These are phyloP conservation scores for Drymonia ruficornis DNA, from an alignment of 2,888 invertebrate genomes.

Conservation along the genomic window DNA sequence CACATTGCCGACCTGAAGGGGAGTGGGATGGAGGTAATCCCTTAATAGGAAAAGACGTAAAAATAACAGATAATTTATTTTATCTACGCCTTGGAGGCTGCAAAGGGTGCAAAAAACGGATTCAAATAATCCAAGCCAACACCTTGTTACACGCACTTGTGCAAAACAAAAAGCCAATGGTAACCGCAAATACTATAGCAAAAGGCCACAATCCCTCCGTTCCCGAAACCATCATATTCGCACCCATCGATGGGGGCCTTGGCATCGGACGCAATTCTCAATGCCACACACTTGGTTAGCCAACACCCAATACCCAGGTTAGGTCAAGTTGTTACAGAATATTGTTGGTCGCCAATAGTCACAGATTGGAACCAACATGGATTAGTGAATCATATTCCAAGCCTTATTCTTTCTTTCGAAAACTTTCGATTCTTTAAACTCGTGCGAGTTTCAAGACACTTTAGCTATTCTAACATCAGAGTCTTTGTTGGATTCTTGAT, in stretches of 20 bases:
- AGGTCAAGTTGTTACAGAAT: too few relatives aligned
- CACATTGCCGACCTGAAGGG: too few relatives aligned
- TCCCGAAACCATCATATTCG: slow-evolving; percentile 1
- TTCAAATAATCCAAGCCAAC: slow-evolving; percentile 1
- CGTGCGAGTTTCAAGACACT: too few relatives aligned
- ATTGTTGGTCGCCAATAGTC: neutral
- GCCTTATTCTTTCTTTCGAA: too few relatives aligned
- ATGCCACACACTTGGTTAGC: slow-evolving; percentile 2
- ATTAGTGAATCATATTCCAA: too few relatives aligned
- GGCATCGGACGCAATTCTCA: neutral
- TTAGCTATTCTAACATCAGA: too few relatives aligned
- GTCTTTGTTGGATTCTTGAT: too few relatives aligned
- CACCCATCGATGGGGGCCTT: slow-evolving; percentile 1
- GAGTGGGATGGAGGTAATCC: too few relatives aligned
- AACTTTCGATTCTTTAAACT: too few relatives aligned
- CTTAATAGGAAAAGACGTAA: too few relatives aligned
- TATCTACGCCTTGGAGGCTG: neutral
- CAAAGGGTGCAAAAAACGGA: slow-evolving; percentile 1
- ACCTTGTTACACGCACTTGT: slow-evolving; percentile 5
- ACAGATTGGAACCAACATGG: neutral
- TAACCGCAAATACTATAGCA: slow-evolving; percentile 4
- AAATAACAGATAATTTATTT: neutral
- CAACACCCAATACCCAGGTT: neutral
- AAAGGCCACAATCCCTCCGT: neutral
- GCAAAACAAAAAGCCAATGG: slow-evolving; percentile 1